Conservation (phyloP, 2,113 vertebrate species). For the Rhodinocichla rosea region DNA sequence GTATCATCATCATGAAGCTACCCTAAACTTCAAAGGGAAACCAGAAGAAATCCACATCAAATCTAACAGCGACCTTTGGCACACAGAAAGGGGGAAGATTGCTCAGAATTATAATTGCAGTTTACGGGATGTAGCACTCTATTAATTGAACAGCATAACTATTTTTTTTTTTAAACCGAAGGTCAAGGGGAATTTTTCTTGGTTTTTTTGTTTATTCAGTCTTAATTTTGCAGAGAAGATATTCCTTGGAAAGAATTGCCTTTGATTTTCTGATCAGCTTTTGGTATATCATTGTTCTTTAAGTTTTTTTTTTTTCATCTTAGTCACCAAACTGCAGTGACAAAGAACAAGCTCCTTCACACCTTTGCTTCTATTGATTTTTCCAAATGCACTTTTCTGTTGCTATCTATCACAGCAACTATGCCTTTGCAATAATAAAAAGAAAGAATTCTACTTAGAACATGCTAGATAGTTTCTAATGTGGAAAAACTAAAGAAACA, state of each 20-base stretch:
- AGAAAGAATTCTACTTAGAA: neutral
- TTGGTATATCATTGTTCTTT: neutral
- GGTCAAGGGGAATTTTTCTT: neutral
- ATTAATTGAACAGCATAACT: neutral
- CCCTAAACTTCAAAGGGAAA: neutral
- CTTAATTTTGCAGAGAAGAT: neutral
- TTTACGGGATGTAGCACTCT: neutral
- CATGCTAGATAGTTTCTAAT: neutral
- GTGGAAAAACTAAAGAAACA: neutral
- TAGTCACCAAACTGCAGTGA: neutral
- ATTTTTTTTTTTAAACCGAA: neutral
- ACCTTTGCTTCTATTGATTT: constrained; percentile 28
- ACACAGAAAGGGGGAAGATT: neutral
- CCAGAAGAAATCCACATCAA: neutral
- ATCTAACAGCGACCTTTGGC: neutral
- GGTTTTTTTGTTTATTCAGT: neutral
- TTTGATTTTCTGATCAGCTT: neutral
- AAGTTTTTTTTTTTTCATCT: neutral
- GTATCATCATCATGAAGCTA: neutral
- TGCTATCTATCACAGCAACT: neutral
- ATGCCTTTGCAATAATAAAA: neutral
- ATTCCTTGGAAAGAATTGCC: neutral
- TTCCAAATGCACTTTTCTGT: neutral
- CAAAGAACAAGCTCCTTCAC: neutral
- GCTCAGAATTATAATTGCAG: neutral